Evolutionary conservation across 2,888 invertebrate species (phyloP).

Genomic region (Blastobasis adustella): DNA sequence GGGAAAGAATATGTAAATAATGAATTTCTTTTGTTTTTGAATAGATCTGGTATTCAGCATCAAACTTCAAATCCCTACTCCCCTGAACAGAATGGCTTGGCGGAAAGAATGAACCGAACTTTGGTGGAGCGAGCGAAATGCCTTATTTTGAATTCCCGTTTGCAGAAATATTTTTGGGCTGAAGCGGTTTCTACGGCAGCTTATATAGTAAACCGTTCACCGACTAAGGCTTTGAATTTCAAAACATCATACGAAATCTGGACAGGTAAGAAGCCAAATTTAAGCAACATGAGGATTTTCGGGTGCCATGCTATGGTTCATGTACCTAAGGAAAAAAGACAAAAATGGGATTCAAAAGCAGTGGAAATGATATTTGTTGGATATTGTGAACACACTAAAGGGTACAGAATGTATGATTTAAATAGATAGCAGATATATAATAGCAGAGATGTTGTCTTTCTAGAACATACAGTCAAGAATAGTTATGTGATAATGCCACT

Average conservation of each 20-base stretch:
- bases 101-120: constrained; percentile 24
- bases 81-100: constrained; percentile 26
- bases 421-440: constrained; percentile 5
- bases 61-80: background rate
- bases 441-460: constrained; percentile 15
- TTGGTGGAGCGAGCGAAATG: constrained; percentile 16
- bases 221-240: constrained; percentile 1
- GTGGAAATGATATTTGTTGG: constrained; percentile 6
- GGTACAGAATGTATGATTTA: constrained; percentile 10
- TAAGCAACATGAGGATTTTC: constrained; percentile 4
- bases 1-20: background rate
- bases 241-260: constrained; percentile 25
- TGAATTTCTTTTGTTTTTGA: background rate
- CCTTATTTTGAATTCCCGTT: constrained; percentile 14
- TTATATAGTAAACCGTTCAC: constrained; percentile 12
- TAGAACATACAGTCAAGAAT: constrained; percentile 7
- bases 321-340: background rate
- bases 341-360: constrained; percentile 6
- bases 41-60: background rate
- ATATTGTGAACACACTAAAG: constrained; percentile 1
- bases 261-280: constrained; percentile 23
- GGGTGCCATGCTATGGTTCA: constrained; percentile 5
- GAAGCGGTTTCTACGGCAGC: constrained; percentile 16
- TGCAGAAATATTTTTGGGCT: constrained; percentile 16
- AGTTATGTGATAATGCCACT: background rate